A percentile compares a stretch with the other conserved stretches of the same genome.
These are phyloP conservation scores for Drosophila maculinotata DNA, from an alignment of 2,888 invertebrate genomes.

Conservation along the genomic window DNA sequence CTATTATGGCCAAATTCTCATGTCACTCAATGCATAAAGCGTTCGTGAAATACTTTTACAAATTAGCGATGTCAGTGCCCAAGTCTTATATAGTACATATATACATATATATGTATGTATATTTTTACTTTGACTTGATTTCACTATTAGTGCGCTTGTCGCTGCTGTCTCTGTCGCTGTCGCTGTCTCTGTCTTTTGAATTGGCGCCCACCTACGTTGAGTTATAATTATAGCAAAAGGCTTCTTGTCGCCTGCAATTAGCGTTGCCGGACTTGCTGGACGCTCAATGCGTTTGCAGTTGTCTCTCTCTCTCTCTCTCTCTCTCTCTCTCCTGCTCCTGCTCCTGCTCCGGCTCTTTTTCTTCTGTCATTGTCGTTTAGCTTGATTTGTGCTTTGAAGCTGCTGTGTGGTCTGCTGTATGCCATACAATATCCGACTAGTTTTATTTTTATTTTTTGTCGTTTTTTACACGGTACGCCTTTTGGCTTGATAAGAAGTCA, in stretches of 20 bases:
- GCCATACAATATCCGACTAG: constrained; percentile 31
- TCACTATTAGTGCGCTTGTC: constrained; percentile 62
- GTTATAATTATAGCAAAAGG: constrained; percentile 76
- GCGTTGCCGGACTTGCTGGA: constrained; percentile 63
- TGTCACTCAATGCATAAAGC: constrained; percentile 76
- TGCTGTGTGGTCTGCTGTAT: constrained; percentile 47
- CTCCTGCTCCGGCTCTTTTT: no score
- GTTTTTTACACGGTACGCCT: constrained; percentile 19
- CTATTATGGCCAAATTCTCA: constrained; percentile 80
- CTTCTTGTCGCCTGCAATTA: constrained; percentile 72
- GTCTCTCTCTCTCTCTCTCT: background rate
- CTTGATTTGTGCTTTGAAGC: constrained; percentile 75
- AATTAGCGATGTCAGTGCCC: constrained; percentile 66
- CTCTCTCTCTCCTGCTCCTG: constrained; percentile 8
- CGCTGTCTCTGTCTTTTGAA: constrained; percentile 8
- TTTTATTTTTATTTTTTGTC: constrained; percentile 9
- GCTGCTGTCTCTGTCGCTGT: background rate
- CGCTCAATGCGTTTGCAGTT: no score
- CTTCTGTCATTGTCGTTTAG: constrained; percentile 59
- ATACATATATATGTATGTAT: constrained; percentile 15
- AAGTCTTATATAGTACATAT: constrained; percentile 22
- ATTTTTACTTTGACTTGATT: constrained; percentile 63
- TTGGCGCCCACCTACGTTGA: constrained; percentile 76
- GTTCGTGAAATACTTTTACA: constrained; percentile 75
- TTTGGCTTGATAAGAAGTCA: constrained; percentile 43